Conservation (phyloP, 1,140 invertebrate species). For the Macrocentrus cingulum region DNA sequence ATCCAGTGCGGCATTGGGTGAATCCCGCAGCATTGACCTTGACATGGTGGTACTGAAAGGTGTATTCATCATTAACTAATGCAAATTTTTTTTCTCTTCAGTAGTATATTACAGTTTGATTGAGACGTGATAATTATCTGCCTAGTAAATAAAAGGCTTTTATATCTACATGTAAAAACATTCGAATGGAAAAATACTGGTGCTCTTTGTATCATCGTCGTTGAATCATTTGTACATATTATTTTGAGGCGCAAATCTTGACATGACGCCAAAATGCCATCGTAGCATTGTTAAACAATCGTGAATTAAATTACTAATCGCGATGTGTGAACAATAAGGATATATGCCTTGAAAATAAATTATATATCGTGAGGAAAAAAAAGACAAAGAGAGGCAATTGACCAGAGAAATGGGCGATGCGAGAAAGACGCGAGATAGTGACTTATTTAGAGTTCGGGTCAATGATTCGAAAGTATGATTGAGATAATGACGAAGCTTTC, state of each 20-base stretch:
- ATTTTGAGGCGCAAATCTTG: no score
- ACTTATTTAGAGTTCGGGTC: neutral
- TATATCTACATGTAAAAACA: no score
- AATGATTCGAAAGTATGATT: constrained; percentile 10
- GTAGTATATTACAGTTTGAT: constrained; percentile 1
- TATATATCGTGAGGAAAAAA: neutral
- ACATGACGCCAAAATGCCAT: no score
- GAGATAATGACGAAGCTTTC: constrained; percentile 5
- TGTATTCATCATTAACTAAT: constrained; percentile 9
- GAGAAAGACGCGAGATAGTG: neutral
- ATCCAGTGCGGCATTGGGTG: constrained; percentile 73
- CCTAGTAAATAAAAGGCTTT: constrained; percentile 1
- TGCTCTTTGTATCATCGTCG: neutral
- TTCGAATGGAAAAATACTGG: constrained; percentile 9
- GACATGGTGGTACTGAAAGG: constrained; percentile 53
- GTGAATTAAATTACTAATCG: no score
- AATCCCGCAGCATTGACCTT: constrained; percentile 61
- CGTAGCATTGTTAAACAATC: no score
- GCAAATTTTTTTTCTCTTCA: no score
- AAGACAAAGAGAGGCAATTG: constrained; percentile 10
- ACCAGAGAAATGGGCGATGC: neutral
- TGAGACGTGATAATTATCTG: neutral
- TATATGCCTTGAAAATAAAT: neutral
- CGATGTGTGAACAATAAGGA: no score
- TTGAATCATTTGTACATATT: neutral